Base-by-base conservation (phyloP, 1,140 invertebrate genomes). In the Propsilocerus akamusi region DNA sequence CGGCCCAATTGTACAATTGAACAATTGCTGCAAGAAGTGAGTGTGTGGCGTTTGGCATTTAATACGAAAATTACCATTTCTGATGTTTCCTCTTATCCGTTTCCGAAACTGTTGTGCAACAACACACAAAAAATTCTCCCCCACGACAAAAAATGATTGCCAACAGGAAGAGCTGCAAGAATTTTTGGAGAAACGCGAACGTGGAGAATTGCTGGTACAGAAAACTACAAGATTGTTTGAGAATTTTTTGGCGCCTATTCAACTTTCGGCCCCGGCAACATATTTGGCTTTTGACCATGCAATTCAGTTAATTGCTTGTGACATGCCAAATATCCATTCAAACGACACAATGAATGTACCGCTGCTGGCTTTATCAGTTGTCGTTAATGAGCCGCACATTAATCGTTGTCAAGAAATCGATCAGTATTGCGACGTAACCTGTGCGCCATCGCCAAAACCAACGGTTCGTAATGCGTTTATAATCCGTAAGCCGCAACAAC, bases 41-140 rank as follows among this genome's bases (percentile, higher is more conserved):
- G 34, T 41, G 10, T 4, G 17, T n/a, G n/a, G n/a, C n/a, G n/a
- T n/a, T n/a, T n/a, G n/a, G n/a, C 17, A 41, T 8, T 14, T 41
- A 41, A 41, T 41, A 41, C 14, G 5, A 41, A 41, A 41, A 41
- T 41, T 41, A 41, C 34, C 34, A 41, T 41, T 41, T 41, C 10
- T 41, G 22, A 41, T 41, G 22, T 17, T 41, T 41, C 34, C 34
- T 41, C 22, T 17, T 41, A 7, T 17, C 12, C 20, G 14, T 12
- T n/a, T 37, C 6, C 28, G 17, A 14, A 20, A n/a, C 22, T 41
- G 34, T 41, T 20, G 14, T 41, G n/a, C n/a, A n/a, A n/a, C n/a
- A n/a, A n/a, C n/a, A n/a, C n/a, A n/a, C n/a, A n/a, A n/a, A n/a
- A n/a, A n/a, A n/a, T n/a, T n/a, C n/a, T n/a, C n/a, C n/a, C n/a